Evolutionary conservation across 2,797 vertebrate species (phyloP).

Genomic region (Holocentrus rufus): DNA sequence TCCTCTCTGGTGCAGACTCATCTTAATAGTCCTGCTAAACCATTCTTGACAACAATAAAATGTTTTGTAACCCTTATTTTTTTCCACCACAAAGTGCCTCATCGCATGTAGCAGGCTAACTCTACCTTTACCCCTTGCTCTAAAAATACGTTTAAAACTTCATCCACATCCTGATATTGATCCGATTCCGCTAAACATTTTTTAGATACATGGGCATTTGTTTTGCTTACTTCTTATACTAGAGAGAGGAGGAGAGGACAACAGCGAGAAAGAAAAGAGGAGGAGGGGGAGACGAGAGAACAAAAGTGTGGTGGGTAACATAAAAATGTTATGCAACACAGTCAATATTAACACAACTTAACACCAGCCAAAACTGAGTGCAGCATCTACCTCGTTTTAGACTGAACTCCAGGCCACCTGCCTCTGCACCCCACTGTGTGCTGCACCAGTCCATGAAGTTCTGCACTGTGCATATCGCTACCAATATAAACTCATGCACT

Average conservation of each 20-base stretch:
- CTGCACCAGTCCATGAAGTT: constrained; percentile 4
- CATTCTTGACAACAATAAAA: too few relatives aligned
- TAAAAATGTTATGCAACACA: constrained; percentile 52
- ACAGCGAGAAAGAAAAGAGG: not conserved
- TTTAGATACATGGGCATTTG: too few relatives aligned
- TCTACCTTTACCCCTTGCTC: too few relatives aligned
- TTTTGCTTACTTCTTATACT: too few relatives aligned
- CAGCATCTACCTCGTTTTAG: constrained; percentile 22
- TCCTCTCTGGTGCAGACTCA: not conserved
- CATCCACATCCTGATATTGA: too few relatives aligned
- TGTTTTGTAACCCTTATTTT: too few relatives aligned
- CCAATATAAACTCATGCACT: not conserved
- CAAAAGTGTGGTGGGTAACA: constrained; percentile 11
- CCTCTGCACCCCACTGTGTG: constrained; percentile 31
- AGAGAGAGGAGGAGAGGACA: too few relatives aligned
- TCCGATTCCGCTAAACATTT: too few relatives aligned
- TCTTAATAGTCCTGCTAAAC: not conserved
- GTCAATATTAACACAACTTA: constrained; percentile 22
- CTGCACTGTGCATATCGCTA: constrained; percentile 1
- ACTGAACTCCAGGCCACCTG: constrained; percentile 24
- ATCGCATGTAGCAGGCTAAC: too few relatives aligned
- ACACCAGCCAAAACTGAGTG: constrained; percentile 35
- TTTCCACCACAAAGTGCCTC: too few relatives aligned
- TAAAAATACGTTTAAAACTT: too few relatives aligned
- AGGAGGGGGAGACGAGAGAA: not conserved